A percentile compares a stretch with the other conserved stretches of the same genome.
Conservation (phyloP, 2,888 invertebrate genomes). For the Lasioglossum lativentre region DNA sequence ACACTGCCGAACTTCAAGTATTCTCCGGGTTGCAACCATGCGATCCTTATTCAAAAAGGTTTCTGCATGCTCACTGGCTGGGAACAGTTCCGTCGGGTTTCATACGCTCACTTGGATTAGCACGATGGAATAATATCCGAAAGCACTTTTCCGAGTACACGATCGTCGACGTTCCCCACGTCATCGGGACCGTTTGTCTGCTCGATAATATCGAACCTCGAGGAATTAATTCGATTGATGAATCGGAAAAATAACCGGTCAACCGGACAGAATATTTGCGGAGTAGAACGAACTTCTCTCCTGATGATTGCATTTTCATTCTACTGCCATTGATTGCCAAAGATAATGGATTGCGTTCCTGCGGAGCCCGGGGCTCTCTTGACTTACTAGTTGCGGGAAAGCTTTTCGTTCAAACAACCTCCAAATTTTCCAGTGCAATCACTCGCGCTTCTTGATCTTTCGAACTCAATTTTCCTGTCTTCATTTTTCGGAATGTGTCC, state of each 20-base stretch:
- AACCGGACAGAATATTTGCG: background rate
- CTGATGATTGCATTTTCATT: background rate
- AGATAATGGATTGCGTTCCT: background rate
- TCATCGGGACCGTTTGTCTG: slow-evolving; percentile 27
- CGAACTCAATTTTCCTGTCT: background rate
- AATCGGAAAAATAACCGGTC: slow-evolving; percentile 17
- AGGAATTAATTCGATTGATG: slow-evolving; percentile 42
- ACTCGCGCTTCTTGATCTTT: background rate
- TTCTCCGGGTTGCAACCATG: slow-evolving; percentile 64
- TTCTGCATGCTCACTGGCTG: slow-evolving; percentile 57
- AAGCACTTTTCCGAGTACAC: slow-evolving; percentile 49
- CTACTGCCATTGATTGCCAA: background rate
- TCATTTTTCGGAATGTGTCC: background rate
- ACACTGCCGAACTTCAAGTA: slow-evolving; percentile 66
- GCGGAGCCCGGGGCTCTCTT: background rate
- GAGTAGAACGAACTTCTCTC: background rate
- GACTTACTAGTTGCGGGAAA: background rate
- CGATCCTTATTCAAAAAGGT: slow-evolving; percentile 66
- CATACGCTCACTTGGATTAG: slow-evolving; percentile 44
- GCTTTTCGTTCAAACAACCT: background rate
- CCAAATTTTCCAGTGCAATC: background rate
- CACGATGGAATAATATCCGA: slow-evolving; percentile 49
- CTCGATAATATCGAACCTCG: background rate
- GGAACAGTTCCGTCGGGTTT: slow-evolving; percentile 61
- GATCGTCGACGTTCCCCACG: slow-evolving; percentile 24